Conservation (phyloP, 2,113 vertebrate genomes). For the Tichodroma muraria region DNA sequence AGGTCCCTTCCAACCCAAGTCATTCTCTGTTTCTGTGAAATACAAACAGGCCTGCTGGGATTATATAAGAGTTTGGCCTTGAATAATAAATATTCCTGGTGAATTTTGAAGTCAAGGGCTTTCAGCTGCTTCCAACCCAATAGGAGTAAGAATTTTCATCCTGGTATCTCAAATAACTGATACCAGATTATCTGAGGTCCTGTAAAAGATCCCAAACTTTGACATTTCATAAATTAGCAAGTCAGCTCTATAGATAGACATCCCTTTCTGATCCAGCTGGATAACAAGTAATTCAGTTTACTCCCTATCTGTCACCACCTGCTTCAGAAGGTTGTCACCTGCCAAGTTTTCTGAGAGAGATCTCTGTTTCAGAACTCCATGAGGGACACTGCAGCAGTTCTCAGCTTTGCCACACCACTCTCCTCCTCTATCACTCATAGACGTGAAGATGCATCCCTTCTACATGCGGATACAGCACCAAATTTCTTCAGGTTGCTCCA, state of each 20-base stretch:
- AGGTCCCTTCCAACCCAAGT: background rate
- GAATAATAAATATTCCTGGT: background rate
- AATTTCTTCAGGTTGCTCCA: background rate
- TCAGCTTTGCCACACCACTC: background rate
- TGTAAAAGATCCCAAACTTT: background rate
- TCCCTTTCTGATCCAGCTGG: background rate
- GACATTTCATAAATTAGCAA: background rate
- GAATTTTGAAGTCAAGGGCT: background rate
- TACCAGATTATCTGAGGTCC: background rate
- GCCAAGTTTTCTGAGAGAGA: background rate
- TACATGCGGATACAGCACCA: background rate
- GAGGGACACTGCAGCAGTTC: background rate
- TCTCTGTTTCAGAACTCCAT: background rate
- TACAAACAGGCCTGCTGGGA: background rate
- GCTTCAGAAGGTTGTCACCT: background rate
- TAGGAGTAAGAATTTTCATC: background rate
- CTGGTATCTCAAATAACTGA: background rate
- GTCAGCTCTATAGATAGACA: background rate
- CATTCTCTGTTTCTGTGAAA: background rate
- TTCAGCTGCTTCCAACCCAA: background rate
- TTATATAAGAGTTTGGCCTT: background rate
- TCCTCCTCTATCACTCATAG: background rate
- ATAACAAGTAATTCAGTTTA: background rate
- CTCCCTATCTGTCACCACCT: background rate
- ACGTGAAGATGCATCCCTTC: background rate